phyloP scores from a whole-genome alignment of 2,888 invertebrate species.

The Cephonodes hylas region DNA sequence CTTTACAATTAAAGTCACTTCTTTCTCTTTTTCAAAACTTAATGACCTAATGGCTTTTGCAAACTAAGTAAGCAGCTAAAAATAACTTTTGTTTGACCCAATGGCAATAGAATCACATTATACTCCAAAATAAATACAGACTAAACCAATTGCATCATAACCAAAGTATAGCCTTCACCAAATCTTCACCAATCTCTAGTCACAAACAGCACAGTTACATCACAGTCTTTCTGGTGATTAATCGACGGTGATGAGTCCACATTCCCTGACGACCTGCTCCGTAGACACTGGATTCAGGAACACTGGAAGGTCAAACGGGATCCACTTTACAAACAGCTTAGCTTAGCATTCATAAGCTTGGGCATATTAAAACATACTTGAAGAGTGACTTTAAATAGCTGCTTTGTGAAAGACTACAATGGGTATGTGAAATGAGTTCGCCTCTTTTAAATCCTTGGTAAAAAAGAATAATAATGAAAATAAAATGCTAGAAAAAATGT shows the following conservation, averaged over 20 bases:
- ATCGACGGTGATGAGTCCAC: conserved; percentile 82
- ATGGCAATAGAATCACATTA: too few species aligned
- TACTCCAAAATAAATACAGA: too few species aligned
- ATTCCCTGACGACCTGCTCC: conserved; percentile 89
- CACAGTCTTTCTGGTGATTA: conserved; percentile 38
- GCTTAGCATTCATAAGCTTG: not conserved
- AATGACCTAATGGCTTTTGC: too few species aligned
- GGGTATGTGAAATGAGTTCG: not conserved
- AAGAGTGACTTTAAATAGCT: not conserved
- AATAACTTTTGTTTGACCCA: too few species aligned
- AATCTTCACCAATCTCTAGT: not conserved
- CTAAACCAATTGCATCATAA: not conserved
- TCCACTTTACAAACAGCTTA: not conserved
- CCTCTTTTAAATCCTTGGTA: too few species aligned
- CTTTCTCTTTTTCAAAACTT: too few species aligned
- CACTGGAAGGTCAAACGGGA: conserved; percentile 55
- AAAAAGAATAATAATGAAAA: too few species aligned
- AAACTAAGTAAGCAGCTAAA: too few species aligned
- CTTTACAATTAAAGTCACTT: too few species aligned
- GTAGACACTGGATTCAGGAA: conserved; percentile 87
- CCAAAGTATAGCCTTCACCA: not conserved
- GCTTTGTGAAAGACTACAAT: not conserved
- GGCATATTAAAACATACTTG: not conserved
- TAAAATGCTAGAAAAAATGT: too few species aligned
- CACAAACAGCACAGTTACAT: not conserved